Base-by-base conservation (phyloP, 2,797 vertebrate genomes). In the Rhinophrynus dorsalis region DNA sequence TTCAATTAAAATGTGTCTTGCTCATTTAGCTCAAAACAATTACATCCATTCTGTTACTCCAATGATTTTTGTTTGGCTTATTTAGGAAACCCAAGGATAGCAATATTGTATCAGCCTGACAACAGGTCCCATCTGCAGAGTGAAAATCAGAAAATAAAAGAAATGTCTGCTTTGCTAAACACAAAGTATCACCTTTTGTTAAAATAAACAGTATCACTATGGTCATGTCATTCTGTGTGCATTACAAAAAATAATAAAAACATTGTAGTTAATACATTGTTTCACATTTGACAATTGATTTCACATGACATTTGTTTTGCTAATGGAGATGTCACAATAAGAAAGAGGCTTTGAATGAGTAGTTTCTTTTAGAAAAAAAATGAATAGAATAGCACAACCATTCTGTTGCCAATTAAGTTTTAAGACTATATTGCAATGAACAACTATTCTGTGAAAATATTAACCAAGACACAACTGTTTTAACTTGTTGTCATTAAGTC, bases 11-110 rank as follows among this genome's bases (percentile, higher is more conserved):
- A 65, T 33, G 38, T 44, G 54, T 37, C 54, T 35, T 73, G 54
- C 66, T 73, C 64, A 73, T 66, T 73, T 54, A 60, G 69, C 69
- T 52, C 45, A 30, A 64, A 73, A 66, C 69, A 73, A 66, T 66
- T 59, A 57, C 55, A 73, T 59, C 45, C 29, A 66, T 60, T 73
- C 69, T 59, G 47, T 45, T 73, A 51, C 55, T 73, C 62, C 47
- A 60, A 50, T 35, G 37, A 54, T 58, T 66, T 73, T 50, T 66
- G 20, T 66, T 60, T 66, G 45, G 54, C 54, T 65, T 65, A 54
- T 24, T 42, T 58, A 32, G 69, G n/a, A 60, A 66, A 66, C 27
- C 37, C 35, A 54, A 65, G 55, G 54, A 33, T 66, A 65, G 52
- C 20, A 29, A 66, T 60, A 73, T 66, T 60, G 35, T 54, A 73